Evolutionary conservation across 2,797 vertebrate genomes (phyloP), one percentile per base, ranked within the genome.

Genomic region (Gobionotothen gibberifrons): DNA sequence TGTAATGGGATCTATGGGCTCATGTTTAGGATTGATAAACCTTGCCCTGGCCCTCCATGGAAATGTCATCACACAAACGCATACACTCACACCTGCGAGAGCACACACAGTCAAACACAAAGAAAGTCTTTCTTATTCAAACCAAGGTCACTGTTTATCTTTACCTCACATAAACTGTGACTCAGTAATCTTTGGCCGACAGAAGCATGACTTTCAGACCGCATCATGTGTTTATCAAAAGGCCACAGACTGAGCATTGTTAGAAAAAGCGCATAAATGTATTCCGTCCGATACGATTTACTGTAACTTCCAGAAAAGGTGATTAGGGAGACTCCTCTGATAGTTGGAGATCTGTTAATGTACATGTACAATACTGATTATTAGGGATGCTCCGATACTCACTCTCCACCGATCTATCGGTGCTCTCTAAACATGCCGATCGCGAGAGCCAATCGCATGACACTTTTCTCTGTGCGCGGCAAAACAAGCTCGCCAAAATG

Each of bases 1-100:
- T 0, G 63, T 83, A 88, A 93, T 87, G 69, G 84, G 84, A 93
- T 90, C 92, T 79, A 92, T 64, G 73, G 32, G 81, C 83, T 87
- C 74, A 43, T 82, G 84, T 74, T 80, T 88, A 81, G 82, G 85
- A 88, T 84, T 89, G 93, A 95, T 94, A 95, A 94, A 92, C 79
- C 75, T 87, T 81, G 47, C 68, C 77, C 83, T 54, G 67, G 71
- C 79, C 42, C 71, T 87, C 88, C 69, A 73, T 76, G 72, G 75
- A 85, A 90, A 89, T 87, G 86, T 82, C 89, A 90, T 49, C 67
- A 63, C 57, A 62, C 65, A 83, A 74, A 85, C 76, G 74, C 59
- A 56, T 7, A 43, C 21, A 59, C 46, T 43, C 3, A 1, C 32
- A 63, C 79, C 26, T 26, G 26, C 5, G 26, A 26, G 26, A 26